A percentile compares a stretch with the other conserved stretches of the same genome.
phyloP scores from a whole-genome alignment of 1,140 invertebrate species.

The Pemphigus obesinymphae region DNA sequence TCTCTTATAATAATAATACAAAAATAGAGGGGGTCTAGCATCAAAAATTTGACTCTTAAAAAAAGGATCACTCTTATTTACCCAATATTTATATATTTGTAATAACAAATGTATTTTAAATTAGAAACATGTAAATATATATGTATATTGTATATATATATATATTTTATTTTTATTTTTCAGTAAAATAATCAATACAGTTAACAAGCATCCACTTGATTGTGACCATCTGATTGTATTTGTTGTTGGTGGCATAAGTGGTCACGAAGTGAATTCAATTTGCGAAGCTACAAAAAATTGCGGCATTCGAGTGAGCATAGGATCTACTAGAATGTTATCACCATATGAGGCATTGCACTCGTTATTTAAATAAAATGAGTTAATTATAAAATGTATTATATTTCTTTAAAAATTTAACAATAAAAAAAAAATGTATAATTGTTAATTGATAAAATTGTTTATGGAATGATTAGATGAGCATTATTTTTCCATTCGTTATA shows the following conservation, averaged over 20 bases:
- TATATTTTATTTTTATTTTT: not conserved
- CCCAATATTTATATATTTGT: too few species aligned
- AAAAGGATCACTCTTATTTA: too few species aligned
- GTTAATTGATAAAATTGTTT: constrained; percentile 7
- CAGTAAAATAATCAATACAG: constrained; percentile 33
- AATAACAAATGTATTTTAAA: too few species aligned
- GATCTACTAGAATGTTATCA: constrained; percentile 33
- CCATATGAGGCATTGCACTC: constrained; percentile 25
- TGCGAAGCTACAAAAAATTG: constrained; percentile 27
- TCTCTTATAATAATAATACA: too few species aligned
- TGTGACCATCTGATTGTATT: constrained; percentile 32
- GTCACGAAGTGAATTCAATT: constrained; percentile 28
- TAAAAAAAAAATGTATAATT: not conserved
- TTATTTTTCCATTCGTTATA: constrained; percentile 62
- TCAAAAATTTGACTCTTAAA: too few species aligned
- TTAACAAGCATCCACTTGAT: constrained; percentile 29
- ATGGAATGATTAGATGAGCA: constrained; percentile 57
- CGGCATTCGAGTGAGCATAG: constrained; percentile 20
- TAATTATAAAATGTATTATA: constrained; percentile 15
- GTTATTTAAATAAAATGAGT: not conserved
- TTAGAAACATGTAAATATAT: too few species aligned
- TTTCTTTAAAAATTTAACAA: constrained; percentile 2
- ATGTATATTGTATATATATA: too few species aligned
- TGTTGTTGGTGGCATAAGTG: constrained; percentile 29
- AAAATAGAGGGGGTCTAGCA: too few species aligned